phyloP scores from a whole-genome alignment of 2,113 vertebrate genomes.

The Oncorhynchus kisutch region DNA sequence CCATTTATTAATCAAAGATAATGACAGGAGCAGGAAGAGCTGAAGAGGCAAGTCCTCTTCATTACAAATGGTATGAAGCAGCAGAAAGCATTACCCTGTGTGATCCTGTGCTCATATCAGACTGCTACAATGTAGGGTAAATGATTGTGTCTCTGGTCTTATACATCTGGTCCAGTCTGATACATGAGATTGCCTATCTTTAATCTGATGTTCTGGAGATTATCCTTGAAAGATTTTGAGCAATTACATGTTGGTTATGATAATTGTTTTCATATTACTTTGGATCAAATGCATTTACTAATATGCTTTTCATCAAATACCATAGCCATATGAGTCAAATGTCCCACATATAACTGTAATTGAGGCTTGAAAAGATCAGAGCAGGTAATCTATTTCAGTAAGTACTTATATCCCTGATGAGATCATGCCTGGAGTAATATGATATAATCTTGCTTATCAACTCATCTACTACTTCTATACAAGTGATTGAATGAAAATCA shows the following conservation, averaged over 20 bases:
- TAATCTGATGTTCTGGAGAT: constrained; percentile 68
- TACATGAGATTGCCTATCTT: constrained; percentile 52
- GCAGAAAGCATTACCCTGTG: constrained; percentile 32
- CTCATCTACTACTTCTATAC: not conserved
- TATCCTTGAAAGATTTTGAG: constrained; percentile 54
- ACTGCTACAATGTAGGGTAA: constrained; percentile 43
- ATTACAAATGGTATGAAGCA: constrained; percentile 31
- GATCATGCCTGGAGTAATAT: not conserved
- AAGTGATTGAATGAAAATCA: not conserved
- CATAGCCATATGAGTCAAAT: constrained; percentile 13
- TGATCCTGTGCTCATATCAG: constrained; percentile 45
- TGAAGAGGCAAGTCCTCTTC: constrained; percentile 30
- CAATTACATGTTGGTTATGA: constrained; percentile 55
- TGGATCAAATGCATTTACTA: constrained; percentile 6
- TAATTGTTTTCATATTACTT: constrained; percentile 38
- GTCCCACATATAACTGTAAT: constrained; percentile 1
- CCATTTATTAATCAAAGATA: not conserved
- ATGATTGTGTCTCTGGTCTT: constrained; percentile 39
- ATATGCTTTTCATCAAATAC: constrained; percentile 22
- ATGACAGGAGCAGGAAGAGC: not conserved
- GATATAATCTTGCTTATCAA: not conserved
- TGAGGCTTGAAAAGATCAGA: not conserved
- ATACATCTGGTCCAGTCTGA: constrained; percentile 35
- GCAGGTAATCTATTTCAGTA: not conserved
- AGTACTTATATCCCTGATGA: not conserved